Percentiles rank a stretch among this genome's conserved stretches.
phyloP scores from a whole-genome alignment of 2,888 invertebrate species.

The Drosophila testacea region DNA sequence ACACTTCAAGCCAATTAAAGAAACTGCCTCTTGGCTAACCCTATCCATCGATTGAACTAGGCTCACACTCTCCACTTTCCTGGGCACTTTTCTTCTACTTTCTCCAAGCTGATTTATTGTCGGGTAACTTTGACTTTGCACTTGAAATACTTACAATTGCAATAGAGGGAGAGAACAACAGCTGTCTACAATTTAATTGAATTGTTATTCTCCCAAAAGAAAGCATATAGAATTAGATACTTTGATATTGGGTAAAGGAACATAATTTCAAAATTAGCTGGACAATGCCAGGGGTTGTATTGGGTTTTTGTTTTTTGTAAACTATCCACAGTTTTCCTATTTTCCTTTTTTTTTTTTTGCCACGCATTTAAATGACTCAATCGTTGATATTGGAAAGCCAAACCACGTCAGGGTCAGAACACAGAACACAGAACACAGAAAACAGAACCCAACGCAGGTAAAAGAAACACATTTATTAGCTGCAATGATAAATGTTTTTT shows the following conservation, averaged over 20 bases:
- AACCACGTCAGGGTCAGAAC: constrained; percentile 54
- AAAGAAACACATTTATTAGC: constrained; percentile 75
- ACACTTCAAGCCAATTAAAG: constrained; percentile 44
- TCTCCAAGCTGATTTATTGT: constrained; percentile 51
- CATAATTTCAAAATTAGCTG: constrained; percentile 53
- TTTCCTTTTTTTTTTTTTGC: constrained; percentile 42
- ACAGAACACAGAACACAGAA: no score
- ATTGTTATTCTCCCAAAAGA: constrained; percentile 47
- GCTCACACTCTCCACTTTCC: constrained; percentile 29
- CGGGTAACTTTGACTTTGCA: constrained; percentile 35
- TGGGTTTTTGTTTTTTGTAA: constrained; percentile 7
- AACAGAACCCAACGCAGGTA: constrained; percentile 47
- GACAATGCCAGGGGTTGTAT: constrained; percentile 53
- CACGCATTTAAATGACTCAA: constrained; percentile 77
- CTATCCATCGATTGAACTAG: constrained; percentile 21
- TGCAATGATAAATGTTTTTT: constrained; percentile 75
- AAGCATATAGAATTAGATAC: constrained; percentile 22
- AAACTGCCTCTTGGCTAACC: constrained; percentile 20
- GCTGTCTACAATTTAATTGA: constrained; percentile 69
- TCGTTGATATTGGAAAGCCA: constrained; percentile 60
- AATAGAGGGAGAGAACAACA: constrained; percentile 45
- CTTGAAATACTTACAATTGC: constrained; percentile 61
- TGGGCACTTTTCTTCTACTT: constrained; percentile 39
- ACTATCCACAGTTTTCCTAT: constrained; percentile 11
- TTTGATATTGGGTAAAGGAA: constrained; percentile 39